These are phyloP conservation scores for Amphipoea lucens DNA, from an alignment of 2,888 invertebrate genomes.

Conservation along the genomic window DNA sequence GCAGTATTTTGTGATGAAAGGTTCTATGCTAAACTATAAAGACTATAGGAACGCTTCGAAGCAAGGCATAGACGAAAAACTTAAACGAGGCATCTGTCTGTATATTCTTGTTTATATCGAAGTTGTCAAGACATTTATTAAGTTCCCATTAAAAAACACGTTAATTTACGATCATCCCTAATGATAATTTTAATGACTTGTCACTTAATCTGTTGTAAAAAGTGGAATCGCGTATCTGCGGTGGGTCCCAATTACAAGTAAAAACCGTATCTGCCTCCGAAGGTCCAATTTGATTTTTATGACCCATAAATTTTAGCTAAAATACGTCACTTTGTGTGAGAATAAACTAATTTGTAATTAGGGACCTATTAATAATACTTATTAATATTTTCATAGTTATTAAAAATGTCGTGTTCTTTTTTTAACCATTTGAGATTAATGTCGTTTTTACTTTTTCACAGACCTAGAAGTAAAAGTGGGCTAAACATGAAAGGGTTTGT, in stretches of 20 bases:
- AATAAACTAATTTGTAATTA: constrained; percentile 44
- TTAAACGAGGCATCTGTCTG: background rate
- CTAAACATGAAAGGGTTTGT: too few relatives aligned
- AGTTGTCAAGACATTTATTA: constrained; percentile 26
- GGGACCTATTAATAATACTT: constrained; percentile 15
- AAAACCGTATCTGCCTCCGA: constrained; percentile 30
- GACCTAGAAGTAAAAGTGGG: background rate
- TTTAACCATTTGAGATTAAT: background rate
- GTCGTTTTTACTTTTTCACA: background rate
- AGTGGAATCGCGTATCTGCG: constrained; percentile 49
- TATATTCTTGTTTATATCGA: constrained; percentile 13
- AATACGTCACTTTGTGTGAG: constrained; percentile 32
- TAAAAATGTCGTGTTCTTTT: background rate
- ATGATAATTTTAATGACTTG: constrained; percentile 55
- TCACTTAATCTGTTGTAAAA: constrained; percentile 61
- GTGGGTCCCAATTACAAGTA: constrained; percentile 52
- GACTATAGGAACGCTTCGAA: background rate
- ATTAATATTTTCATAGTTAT: constrained; percentile 20
- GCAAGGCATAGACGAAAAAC: background rate
- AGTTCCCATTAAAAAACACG: constrained; percentile 40
- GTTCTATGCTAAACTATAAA: background rate
- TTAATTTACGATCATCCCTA: constrained; percentile 42
- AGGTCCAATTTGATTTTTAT: constrained; percentile 54
- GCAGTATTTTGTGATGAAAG: background rate
- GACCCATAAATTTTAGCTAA: constrained; percentile 58